Evolutionary conservation across 1,140 invertebrate species (phyloP).

Genomic region (Pseudomyrmex flavicornis): DNA sequence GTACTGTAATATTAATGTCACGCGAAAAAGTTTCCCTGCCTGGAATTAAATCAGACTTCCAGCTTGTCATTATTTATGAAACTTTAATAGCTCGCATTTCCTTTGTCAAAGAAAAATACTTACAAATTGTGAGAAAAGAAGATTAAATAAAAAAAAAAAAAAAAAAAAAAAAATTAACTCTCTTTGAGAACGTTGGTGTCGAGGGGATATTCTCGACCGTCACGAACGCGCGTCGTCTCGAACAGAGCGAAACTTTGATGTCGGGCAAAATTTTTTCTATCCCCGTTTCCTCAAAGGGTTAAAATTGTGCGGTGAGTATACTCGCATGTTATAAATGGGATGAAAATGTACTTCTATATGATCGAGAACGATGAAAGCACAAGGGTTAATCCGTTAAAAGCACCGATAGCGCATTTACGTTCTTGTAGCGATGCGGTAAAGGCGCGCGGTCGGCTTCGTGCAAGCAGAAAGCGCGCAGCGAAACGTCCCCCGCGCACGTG

Average conservation of each 20-base stretch:
- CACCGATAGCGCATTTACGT: constrained; percentile 35
- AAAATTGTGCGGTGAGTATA: background rate
- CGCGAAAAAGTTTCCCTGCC: background rate
- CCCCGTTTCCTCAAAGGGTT: too few species aligned
- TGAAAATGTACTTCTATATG: background rate
- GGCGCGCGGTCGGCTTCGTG: constrained; percentile 56
- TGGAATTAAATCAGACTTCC: background rate
- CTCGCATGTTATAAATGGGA: background rate
- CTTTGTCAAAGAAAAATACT: too few species aligned
- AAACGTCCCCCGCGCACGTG: constrained; percentile 34
- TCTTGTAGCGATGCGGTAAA: constrained; percentile 42
- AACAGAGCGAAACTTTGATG: too few species aligned
- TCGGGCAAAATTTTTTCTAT: too few species aligned
- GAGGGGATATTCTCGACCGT: too few species aligned
- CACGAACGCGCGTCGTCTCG: too few species aligned
- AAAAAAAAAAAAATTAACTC: too few species aligned
- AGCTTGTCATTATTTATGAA: background rate
- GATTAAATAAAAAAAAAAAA: background rate
- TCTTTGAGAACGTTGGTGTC: too few species aligned
- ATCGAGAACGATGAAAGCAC: background rate
- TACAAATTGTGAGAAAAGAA: background rate
- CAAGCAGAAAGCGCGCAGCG: constrained; percentile 61
- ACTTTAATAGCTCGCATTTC: too few species aligned
- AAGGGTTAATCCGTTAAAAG: constrained; percentile 71
- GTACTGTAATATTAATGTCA: background rate